These are phyloP conservation scores for Callionymus lyra DNA, from an alignment of 2,113 vertebrate genomes.

Conservation along the genomic window DNA sequence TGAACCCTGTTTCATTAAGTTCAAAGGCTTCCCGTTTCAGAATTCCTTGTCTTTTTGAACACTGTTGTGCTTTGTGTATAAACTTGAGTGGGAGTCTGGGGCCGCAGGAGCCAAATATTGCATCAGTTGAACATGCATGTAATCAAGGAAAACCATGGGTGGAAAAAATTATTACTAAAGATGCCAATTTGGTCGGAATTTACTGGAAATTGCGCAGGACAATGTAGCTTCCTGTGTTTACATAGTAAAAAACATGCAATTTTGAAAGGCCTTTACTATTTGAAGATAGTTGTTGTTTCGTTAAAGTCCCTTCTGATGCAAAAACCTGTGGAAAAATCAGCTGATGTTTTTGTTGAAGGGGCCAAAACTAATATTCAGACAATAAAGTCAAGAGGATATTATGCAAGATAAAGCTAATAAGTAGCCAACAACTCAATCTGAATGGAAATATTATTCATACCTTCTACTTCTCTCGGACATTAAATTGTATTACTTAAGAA, in stretches of 20 bases:
- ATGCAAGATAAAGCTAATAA: conserved; percentile 23
- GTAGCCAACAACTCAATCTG: conserved; percentile 17
- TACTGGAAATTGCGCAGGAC: conserved; percentile 66
- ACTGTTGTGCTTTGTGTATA: conserved; percentile 56
- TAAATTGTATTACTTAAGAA: conserved; percentile 8
- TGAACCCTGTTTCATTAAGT: conserved; percentile 22
- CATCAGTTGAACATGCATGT: conserved; percentile 59
- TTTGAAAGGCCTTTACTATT: conserved; percentile 31
- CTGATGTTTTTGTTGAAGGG: conserved; percentile 6
- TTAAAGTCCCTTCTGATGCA: conserved; percentile 11
- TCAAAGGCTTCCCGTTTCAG: conserved; percentile 37
- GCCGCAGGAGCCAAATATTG: conserved; percentile 67
- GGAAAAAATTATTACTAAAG: conserved; percentile 42
- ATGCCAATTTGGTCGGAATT: conserved; percentile 41
- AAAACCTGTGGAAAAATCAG: conserved; percentile 9
- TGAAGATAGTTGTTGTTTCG: conserved; percentile 2
- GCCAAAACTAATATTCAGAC: conserved; percentile 1
- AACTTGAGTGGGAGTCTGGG: conserved; percentile 25
- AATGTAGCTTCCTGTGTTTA: conserved; percentile 59
- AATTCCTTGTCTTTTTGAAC: conserved; percentile 39
- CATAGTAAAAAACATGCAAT: conserved; percentile 34
- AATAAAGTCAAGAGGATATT: conserved; percentile 11
- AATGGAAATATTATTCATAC: conserved; percentile 15
- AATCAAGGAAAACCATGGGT: conserved; percentile 63
- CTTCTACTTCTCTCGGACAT: conserved; percentile 1